Evolutionary conservation across 2,113 vertebrate genomes (phyloP), one percentile per base, ranked within the genome.

Genomic region (Pogonocichla stellata): DNA sequence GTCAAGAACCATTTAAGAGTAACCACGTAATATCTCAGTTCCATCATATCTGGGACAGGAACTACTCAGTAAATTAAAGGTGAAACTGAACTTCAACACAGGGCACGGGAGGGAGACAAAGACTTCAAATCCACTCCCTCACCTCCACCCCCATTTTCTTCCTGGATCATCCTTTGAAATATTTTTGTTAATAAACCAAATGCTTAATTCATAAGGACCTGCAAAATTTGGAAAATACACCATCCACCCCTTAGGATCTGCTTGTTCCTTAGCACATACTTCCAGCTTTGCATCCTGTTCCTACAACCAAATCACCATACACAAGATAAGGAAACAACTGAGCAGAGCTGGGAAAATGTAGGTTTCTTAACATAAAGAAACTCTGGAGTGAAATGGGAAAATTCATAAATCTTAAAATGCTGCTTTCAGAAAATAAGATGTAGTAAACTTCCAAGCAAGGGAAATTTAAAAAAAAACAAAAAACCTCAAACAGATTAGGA

Each of bases 41-140:
- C 53, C 50, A 57, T 43, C 5, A 0, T 40, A 66, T 38, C 12
- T 77, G 28, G 51, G 53, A 88, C 67, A 80, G 34, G 14, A 90
- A 67, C 9, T 26, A 61, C 31, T 64, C 24, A 1, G 0, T 53
- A 86, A 90, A 85, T 47, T 73, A 53, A 82, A 92, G 56, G 79
- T 93, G 71, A 88, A 87, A 80, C 10, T 25, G 23, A 94, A 77
- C 87, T 92, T 91, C 62, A 73, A 42, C 48, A 65, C 1, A 2
- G 34, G 33, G 66, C 87, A 91, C 2, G 8, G 79, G 75, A 94
- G 64, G 75, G 74, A 94, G 60, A 95, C 87, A 96, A 92, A 93
- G 89, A 88, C 89, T 92, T 87, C 31, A 45, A 79, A 91, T 78
- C n/a, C 47, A 73, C 33, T 62, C 60, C 48, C 50, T 20, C 23